Evolutionary conservation across 2,888 invertebrate species (phyloP), one percentile per base, ranked within the genome.

Genomic region (Apantesis nais): DNA sequence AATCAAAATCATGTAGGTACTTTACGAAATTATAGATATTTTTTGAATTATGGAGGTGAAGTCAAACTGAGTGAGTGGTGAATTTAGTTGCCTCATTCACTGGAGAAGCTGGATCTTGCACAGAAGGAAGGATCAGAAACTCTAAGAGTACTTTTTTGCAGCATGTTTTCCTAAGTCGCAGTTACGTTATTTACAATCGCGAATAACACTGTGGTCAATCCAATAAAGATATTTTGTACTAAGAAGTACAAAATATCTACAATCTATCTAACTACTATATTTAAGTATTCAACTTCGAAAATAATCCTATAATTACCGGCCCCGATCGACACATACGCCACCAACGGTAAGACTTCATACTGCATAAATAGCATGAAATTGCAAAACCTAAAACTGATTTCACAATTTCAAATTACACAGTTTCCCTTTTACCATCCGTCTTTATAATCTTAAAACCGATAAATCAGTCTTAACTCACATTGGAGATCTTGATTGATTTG

Each of bases 401-500:
- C 22, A 9, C 48, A n/a, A 52, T 22, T 22, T 11, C 11, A 52
- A 52, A 52, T 25, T 29, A 58, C 58, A 7, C 16, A 29, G n/a
- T 34, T 29, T 9, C 44, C 44, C 48, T 48, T 9, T 19, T 48
- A n/a, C 48, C 62, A 69, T 69, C 31, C 68, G 65, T 69, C 52
- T 61, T 41, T 41, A 41, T 39, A 68, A 68, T 58, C 55, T 41
- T 41, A 29, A 68, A 68, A 64, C 67, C 72, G 76, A 79, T 75
- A 74, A 75, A 65, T 64, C 63, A 41, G 60, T 68, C 63, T 29
- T 68, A 68, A 71, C 72, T 72, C 73, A 52, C 48, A 63, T 48
- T 39, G 72, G 44, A 22, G 41, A 72, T 72, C 75, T 70, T 74
- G 76, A 79, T 78, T 78, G 75, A 81, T 81, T 79, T 77, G 75